Percentiles rank a stretch among this genome's conserved stretches.
Conservation (phyloP, 92 coral and sea anemone species). For the Paragorgia papillata region DNA sequence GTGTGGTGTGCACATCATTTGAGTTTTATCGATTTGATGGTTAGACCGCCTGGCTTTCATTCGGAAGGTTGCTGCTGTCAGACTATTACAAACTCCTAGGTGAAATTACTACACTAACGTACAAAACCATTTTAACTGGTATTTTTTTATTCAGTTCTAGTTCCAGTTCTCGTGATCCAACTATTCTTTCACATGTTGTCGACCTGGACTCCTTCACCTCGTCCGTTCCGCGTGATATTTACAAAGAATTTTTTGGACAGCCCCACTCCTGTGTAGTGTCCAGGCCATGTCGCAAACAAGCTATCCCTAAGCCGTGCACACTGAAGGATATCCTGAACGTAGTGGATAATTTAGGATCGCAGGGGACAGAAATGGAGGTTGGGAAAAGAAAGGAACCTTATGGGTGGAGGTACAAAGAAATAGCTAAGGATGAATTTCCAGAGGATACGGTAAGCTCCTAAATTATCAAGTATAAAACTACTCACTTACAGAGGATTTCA, state of each 20-base stretch:
- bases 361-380: slow-evolving; percentile 22
- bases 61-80: too few relatives aligned
- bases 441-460: slow-evolving; percentile 47
- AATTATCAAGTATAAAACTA: too few relatives aligned
- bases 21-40: too few relatives aligned
- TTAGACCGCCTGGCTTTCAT: too few relatives aligned
- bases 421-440: slow-evolving; percentile 47
- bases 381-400: slow-evolving; percentile 40
- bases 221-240: slow-evolving; percentile 65
- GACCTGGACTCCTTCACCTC: slow-evolving; percentile 32
- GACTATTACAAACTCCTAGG: too few relatives aligned
- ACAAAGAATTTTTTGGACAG: slow-evolving; percentile 79
- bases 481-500: too few relatives aligned
- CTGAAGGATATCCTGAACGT: slow-evolving; percentile 56
- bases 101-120: too few relatives aligned
- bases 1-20: too few relatives aligned
- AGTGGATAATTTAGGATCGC: slow-evolving; percentile 44
- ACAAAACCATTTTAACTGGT: too few relatives aligned
- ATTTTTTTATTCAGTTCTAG: not conserved
- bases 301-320: slow-evolving; percentile 61
- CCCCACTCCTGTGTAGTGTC: slow-evolving; percentile 78
- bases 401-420: slow-evolving; percentile 70
- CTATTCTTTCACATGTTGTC: slow-evolving; percentile 21
- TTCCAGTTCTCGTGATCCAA: not conserved
- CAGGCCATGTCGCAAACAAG: slow-evolving; percentile 37